Conservation (phyloP, 2,797 vertebrate species). For the Thaleichthys pacificus region DNA sequence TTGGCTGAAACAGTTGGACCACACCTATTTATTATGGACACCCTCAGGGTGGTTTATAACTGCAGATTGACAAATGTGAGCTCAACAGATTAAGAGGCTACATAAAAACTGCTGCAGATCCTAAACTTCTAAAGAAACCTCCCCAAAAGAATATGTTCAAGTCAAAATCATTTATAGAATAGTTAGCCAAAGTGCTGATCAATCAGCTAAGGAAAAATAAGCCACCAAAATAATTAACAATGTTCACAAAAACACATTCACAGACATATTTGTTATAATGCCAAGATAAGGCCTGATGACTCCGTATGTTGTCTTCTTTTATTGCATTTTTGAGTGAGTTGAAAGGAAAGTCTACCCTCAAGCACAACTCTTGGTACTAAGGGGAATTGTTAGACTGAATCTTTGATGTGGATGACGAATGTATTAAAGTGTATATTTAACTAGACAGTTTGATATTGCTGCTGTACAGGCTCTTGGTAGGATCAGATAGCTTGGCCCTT, state of each 20-base stretch:
- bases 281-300: background rate
- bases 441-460: background rate
- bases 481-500: background rate
- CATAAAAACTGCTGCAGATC: too few species aligned
- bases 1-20: too few species aligned
- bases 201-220: too few species aligned
- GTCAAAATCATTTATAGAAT: too few species aligned
- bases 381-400: constrained; percentile 15
- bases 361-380: background rate
- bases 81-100: too few species aligned
- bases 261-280: background rate
- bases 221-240: too few species aligned
- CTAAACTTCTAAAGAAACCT: too few species aligned
- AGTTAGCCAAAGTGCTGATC: too few species aligned
- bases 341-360: constrained; percentile 15
- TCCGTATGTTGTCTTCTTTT: constrained; percentile 7
- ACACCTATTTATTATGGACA: too few species aligned
- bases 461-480: background rate
- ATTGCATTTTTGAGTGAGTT: constrained; percentile 17
- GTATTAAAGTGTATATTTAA: constrained; percentile 18
- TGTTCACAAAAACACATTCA: too few species aligned
- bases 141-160: too few species aligned
- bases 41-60: too few species aligned
- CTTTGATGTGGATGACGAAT: constrained; percentile 23
- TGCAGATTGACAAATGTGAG: background rate